Evolutionary conservation across 2,797 vertebrate genomes (phyloP).

Genomic region (Chrysocyon brachyurus): DNA sequence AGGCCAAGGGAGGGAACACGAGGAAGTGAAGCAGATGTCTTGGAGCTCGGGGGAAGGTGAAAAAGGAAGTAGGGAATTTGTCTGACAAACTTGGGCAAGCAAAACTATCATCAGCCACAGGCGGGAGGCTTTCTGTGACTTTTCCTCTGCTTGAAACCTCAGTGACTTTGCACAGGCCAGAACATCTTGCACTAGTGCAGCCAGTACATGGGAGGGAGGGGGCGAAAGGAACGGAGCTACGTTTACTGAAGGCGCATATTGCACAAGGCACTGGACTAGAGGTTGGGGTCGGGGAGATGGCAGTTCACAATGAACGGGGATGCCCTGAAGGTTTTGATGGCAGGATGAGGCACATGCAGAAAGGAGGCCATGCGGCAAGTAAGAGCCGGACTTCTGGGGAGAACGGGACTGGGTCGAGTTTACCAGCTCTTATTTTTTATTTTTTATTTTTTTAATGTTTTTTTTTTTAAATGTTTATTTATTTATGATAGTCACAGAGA

Average conservation of each 20-base stretch:
- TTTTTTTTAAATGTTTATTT: too few relatives aligned
- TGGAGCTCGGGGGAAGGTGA: slow-evolving; percentile 11
- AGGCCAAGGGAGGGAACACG: neutral
- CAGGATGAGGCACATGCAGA: neutral
- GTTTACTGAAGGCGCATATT: neutral
- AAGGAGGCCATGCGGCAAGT: neutral
- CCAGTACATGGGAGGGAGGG: neutral
- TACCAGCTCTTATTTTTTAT: neutral
- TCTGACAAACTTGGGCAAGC: slow-evolving; percentile 66
- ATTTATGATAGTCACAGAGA: too few relatives aligned
- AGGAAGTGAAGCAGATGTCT: slow-evolving; percentile 66
- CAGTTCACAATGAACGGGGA: neutral
- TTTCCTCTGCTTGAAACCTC: slow-evolving; percentile 33
- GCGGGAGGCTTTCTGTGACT: slow-evolving; percentile 52
- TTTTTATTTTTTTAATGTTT: too few relatives aligned
- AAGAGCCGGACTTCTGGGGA: neutral
- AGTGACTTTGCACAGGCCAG: slow-evolving; percentile 13
- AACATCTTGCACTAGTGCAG: neutral
- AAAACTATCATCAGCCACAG: slow-evolving; percentile 63
- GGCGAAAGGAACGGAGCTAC: neutral
- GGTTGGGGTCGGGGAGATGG: rapidly evolving
- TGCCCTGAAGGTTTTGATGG: neutral
- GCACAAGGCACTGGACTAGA: neutral
- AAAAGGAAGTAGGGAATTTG: slow-evolving; percentile 72
- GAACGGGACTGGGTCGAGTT: too few relatives aligned